These are phyloP conservation scores for Amaurobius ferox DNA, from an alignment of 2,888 invertebrate species.

Conservation along the genomic window DNA sequence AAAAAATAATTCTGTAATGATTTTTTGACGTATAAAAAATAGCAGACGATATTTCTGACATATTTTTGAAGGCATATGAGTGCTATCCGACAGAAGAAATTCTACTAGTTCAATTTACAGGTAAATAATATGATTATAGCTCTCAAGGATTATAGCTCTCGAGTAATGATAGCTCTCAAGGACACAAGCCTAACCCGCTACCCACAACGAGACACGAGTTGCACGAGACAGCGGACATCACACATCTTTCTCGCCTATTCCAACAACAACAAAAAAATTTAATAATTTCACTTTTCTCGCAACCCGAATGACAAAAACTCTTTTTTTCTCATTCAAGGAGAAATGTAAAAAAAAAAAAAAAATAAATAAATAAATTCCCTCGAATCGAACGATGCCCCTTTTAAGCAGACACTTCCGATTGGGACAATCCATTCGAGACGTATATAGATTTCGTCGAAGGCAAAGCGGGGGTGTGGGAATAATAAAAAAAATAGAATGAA, in stretches of 20 bases:
- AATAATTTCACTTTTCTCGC: background rate
- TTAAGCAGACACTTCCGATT: background rate
- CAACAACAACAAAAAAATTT: background rate
- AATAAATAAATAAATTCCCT: background rate
- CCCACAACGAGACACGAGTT: too few species aligned
- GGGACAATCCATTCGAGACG: background rate
- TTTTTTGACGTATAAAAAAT: too few species aligned
- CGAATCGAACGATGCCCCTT: background rate
- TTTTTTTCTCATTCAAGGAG: background rate
- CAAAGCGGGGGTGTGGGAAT: background rate
- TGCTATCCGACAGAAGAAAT: too few species aligned
- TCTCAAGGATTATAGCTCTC: too few species aligned
- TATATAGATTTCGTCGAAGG: slow-evolving; percentile 2
- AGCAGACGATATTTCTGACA: too few species aligned
- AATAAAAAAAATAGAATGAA: slow-evolving; percentile 5
- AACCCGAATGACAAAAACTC: background rate
- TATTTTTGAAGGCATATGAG: too few species aligned
- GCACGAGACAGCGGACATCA: too few species aligned
- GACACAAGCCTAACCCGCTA: too few species aligned
- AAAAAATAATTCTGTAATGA: too few species aligned
- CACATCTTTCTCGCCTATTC: background rate
- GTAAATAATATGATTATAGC: too few species aligned
- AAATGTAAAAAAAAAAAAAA: background rate
- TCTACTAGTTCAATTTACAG: too few species aligned
- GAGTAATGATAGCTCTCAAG: too few species aligned